Percentiles rank a stretch among this genome's conserved stretches.
These are phyloP conservation scores for Channallabes apus DNA, from an alignment of 2,797 vertebrate species.

Conservation along the genomic window DNA sequence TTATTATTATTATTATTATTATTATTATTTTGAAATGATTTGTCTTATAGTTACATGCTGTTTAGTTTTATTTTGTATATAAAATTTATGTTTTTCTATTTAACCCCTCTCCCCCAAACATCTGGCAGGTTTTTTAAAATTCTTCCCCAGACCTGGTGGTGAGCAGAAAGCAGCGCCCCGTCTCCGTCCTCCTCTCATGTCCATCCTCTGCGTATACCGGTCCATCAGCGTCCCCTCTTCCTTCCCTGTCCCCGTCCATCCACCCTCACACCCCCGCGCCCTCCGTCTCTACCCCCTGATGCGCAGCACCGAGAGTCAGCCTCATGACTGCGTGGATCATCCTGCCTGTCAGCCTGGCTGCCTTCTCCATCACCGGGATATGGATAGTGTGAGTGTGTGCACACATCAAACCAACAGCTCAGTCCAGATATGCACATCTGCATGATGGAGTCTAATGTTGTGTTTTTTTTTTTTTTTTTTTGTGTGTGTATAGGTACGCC, in stretches of 20 bases:
- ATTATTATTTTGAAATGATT: not conserved
- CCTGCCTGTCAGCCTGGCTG: constrained; percentile 91
- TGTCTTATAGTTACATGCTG: not conserved
- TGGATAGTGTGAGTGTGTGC: constrained; percentile 90
- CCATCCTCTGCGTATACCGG: constrained; percentile 66
- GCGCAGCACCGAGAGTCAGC: constrained; percentile 78
- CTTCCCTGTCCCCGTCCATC: constrained; percentile 61
- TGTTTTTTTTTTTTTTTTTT: not conserved
- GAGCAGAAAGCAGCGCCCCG: constrained; percentile 64
- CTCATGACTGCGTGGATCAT: constrained; percentile 97
- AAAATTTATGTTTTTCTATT: not conserved
- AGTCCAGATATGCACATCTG: not conserved
- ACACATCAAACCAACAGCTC: not conserved
- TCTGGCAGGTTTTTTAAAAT: constrained; percentile 32
- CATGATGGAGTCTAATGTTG: not conserved
- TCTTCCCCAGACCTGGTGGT: constrained; percentile 64
- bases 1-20: not conserved
- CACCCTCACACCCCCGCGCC: constrained; percentile 20
- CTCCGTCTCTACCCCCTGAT: constrained; percentile 73
- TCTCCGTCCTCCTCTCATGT: constrained; percentile 72
- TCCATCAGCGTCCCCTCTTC: constrained; percentile 55
- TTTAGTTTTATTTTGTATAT: not conserved
- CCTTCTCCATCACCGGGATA: constrained; percentile 94
- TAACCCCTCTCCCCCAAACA: not conserved
- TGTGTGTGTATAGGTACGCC: constrained; percentile 78